These are phyloP conservation scores for Tuta absoluta DNA, from an alignment of 2,888 invertebrate genomes.

Conservation along the genomic window DNA sequence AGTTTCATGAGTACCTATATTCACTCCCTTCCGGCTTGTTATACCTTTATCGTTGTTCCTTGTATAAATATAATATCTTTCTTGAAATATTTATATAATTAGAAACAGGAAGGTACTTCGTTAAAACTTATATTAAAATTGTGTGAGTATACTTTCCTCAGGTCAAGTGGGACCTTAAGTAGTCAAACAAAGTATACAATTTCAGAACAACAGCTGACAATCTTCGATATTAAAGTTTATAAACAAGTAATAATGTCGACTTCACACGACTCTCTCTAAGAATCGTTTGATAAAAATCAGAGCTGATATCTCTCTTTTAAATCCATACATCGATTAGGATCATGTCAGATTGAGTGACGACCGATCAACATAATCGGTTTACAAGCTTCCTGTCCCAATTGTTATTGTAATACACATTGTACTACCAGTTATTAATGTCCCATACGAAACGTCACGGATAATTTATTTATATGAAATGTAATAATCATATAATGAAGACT, in stretches of 20 bases:
- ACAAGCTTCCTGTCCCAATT: constrained; percentile 71
- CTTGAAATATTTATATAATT: too few relatives aligned
- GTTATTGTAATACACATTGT: constrained; percentile 72
- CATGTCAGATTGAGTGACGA: constrained; percentile 70
- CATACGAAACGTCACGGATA: constrained; percentile 56
- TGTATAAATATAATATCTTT: background rate
- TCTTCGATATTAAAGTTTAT: background rate
- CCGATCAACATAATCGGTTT: constrained; percentile 76
- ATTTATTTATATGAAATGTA: constrained; percentile 52
- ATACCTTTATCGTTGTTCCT: background rate
- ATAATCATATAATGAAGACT: constrained; percentile 47
- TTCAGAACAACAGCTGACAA: background rate
- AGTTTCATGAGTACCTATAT: too few relatives aligned
- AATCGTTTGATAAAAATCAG: constrained; percentile 62
- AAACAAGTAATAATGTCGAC: constrained; percentile 32
- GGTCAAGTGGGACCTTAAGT: too few relatives aligned
- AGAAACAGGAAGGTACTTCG: too few relatives aligned
- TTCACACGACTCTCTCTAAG: constrained; percentile 44
- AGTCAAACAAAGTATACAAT: too few relatives aligned
- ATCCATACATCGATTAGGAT: constrained; percentile 69
- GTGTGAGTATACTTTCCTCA: too few relatives aligned
- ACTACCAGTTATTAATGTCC: constrained; percentile 73
- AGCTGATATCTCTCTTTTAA: constrained; percentile 66
- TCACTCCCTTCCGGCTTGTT: too few relatives aligned
- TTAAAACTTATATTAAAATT: too few relatives aligned